Conservation (phyloP, 2,113 vertebrate species). For the Halcyon malimbica region DNA sequence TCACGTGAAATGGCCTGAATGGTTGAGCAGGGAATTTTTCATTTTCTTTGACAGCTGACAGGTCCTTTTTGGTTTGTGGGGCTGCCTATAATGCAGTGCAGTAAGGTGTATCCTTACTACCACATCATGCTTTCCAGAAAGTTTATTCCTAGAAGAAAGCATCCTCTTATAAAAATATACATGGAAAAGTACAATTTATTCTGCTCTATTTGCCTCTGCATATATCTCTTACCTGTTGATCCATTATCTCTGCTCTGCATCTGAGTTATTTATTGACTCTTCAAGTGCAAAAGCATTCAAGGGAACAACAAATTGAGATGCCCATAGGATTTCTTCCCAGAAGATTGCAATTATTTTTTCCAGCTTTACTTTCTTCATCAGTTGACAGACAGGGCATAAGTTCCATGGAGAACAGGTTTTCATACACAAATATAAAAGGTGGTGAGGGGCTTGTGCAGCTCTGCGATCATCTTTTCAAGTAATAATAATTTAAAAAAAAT, state of each 20-base stretch:
- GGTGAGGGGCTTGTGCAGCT: background rate
- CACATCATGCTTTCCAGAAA: background rate
- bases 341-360: background rate
- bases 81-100: background rate
- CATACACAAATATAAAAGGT: background rate
- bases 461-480: background rate
- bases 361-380: background rate
- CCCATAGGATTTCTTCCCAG: background rate
- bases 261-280: background rate
- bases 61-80: background rate
- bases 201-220: background rate
- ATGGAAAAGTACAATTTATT: background rate
- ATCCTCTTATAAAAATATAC: background rate
- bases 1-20: background rate
- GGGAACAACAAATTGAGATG: background rate
- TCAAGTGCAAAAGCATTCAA: background rate
- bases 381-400: fast-evolving
- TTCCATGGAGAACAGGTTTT: background rate
- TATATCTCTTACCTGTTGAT: background rate
- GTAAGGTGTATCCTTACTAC: background rate
- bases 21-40: background rate
- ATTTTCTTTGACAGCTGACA: background rate
- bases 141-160: background rate
- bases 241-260: background rate
- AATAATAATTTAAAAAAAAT: background rate